phyloP scores from a whole-genome alignment of 2,113 vertebrate species.

The Melanotaenia duboulayi region DNA sequence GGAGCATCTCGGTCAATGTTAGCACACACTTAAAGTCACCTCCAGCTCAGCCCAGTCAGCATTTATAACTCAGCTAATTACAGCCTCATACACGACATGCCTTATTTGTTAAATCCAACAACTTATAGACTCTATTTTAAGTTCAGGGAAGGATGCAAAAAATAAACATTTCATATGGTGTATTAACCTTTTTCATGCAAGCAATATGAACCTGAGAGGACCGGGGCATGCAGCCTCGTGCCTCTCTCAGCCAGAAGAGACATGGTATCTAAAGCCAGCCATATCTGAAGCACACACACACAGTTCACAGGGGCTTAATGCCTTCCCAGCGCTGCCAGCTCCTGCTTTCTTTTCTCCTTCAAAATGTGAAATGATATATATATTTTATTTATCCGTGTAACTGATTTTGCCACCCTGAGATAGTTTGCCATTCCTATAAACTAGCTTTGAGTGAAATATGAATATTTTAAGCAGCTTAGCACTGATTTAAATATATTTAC shows the following conservation, averaged over 20 bases:
- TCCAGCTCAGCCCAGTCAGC: conserved; percentile 57
- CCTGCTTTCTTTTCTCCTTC: no score
- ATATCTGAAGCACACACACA: conserved; percentile 48
- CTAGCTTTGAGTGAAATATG: conserved; percentile 88
- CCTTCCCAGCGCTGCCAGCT: background rate
- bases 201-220: conserved; percentile 43
- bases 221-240: conserved; percentile 3
- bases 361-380: no score
- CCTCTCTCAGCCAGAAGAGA: conserved; percentile 23
- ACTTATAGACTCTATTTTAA: conserved; percentile 4
- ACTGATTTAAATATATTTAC: conserved; percentile 94
- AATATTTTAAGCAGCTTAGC: conserved; percentile 94
- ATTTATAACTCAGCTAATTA: conserved; percentile 22
- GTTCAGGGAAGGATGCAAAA: conserved; percentile 3
- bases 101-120: background rate
- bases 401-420: conserved; percentile 84
- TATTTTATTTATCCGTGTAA: conserved; percentile 69
- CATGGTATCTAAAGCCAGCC: conserved; percentile 37
- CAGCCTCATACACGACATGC: conserved; percentile 6
- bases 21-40: conserved; percentile 56
- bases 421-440: conserved; percentile 89
- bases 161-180: conserved; percentile 41
- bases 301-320: background rate
- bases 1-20: conserved; percentile 38
- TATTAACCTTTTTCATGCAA: conserved; percentile 12